phyloP scores from a whole-genome alignment of 1,140 invertebrate species.

The Riptortus pedestris region DNA sequence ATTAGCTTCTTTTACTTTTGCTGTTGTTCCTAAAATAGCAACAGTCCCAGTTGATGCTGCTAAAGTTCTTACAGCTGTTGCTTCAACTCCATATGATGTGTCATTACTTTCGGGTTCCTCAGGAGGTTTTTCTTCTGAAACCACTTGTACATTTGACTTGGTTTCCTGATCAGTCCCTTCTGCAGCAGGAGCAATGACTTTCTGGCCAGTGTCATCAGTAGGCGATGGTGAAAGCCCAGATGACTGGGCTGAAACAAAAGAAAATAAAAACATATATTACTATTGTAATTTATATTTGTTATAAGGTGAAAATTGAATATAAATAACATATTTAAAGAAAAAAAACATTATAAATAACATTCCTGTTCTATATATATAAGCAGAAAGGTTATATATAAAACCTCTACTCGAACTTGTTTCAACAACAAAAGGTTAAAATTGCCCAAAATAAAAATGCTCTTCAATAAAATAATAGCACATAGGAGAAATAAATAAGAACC shows the following conservation, averaged over 20 bases:
- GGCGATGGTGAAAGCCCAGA: conserved; percentile 29
- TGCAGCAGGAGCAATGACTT: neutral
- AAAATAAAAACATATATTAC: conserved; percentile 1
- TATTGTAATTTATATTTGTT: no score
- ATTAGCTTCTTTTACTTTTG: conserved; percentile 24
- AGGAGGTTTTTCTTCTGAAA: conserved; percentile 15
- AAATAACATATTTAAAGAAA: no score
- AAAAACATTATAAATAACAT: no score
- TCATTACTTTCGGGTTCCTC: conserved; percentile 30
- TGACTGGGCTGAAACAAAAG: conserved; percentile 28
- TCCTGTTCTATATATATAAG: no score
- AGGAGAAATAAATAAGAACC: no score
- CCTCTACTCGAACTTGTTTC: no score
- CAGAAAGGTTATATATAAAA: no score
- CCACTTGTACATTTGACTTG: neutral
- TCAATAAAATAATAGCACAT: no score
- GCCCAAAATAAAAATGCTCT: no score
- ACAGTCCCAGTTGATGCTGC: conserved; percentile 32
- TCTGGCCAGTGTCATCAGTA: conserved; percentile 27
- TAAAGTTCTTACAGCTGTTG: conserved; percentile 31
- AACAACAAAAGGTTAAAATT: no score
- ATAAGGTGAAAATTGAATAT: no score
- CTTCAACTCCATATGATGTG: conserved; percentile 32
- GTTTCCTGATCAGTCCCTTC: conserved; percentile 12
- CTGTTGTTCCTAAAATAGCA: conserved; percentile 33